Conservation (phyloP, 2,888 invertebrate genomes). For the Drosophila tanythrix region DNA sequence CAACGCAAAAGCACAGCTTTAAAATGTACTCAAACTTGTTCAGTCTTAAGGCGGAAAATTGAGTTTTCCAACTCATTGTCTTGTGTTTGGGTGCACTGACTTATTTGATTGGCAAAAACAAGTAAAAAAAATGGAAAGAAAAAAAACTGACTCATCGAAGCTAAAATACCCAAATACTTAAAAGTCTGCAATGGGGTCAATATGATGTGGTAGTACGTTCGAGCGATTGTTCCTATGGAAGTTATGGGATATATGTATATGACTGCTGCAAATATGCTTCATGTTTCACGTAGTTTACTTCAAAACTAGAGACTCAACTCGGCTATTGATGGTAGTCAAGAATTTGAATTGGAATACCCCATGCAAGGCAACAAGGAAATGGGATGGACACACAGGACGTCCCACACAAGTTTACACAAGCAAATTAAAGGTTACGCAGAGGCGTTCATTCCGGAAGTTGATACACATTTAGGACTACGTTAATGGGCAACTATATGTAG, state of each 20-base stretch:
- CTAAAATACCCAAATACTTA: background rate
- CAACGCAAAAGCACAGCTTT: background rate
- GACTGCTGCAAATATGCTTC: background rate
- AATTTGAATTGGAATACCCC: background rate
- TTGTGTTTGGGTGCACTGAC: slow-evolving; percentile 5
- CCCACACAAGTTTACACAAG: slow-evolving; percentile 20
- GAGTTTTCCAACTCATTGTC: background rate
- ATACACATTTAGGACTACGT: slow-evolving; percentile 5
- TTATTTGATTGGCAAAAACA: background rate
- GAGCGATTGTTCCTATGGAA: background rate
- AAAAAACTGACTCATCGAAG: background rate
- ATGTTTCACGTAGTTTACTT: background rate
- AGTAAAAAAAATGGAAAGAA: background rate
- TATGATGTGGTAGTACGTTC: background rate
- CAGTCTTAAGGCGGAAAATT: background rate
- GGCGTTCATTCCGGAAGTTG: slow-evolving; percentile 25
- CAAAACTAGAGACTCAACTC: no score
- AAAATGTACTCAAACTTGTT: slow-evolving; percentile 1
- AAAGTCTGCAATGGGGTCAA: background rate
- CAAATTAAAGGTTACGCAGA: slow-evolving; percentile 27
- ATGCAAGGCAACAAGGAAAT: background rate
- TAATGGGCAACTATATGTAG: background rate
- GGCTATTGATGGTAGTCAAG: background rate
- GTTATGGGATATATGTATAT: background rate
- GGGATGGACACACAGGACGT: background rate